Conservation (phyloP, 2,797 vertebrate genomes). For the Neopelma chrysocephalum region DNA sequence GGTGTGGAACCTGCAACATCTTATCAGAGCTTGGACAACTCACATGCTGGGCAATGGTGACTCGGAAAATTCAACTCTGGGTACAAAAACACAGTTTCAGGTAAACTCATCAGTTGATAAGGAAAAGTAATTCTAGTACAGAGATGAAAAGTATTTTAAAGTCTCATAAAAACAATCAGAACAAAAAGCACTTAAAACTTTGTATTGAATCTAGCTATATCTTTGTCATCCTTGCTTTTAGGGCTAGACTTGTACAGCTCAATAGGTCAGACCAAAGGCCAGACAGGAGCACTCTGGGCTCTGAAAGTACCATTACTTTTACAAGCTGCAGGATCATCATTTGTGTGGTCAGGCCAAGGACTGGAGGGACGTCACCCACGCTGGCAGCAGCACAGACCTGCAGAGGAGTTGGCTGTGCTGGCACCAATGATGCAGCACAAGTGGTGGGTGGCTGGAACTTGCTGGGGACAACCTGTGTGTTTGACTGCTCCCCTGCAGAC, state of each 20-base stretch:
- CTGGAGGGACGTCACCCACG: rapidly evolving
- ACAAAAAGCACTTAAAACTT: not conserved
- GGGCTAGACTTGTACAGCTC: not conserved
- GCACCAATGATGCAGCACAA: not conserved
- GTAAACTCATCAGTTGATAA: not conserved
- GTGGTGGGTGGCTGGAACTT: not conserved
- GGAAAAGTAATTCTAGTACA: not conserved
- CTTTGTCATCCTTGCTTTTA: not conserved
- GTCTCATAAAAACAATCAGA: not conserved
- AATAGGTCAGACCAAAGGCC: not conserved
- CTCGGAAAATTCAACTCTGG: not conserved
- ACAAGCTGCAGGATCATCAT: not conserved
- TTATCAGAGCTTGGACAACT: not conserved
- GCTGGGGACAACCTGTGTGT: not conserved
- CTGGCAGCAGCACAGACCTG: not conserved
- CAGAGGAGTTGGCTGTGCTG: not conserved
- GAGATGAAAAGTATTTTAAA: not conserved
- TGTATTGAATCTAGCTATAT: not conserved
- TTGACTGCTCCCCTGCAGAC: rapidly evolving
- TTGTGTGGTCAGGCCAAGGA: not conserved
- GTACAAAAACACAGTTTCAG: not conserved
- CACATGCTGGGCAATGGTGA: not conserved
- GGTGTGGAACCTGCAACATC: too few species aligned
- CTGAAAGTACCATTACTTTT: not conserved
- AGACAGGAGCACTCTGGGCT: not conserved